A percentile compares a stretch with the other conserved stretches of the same genome.
phyloP scores from a whole-genome alignment of 2,888 invertebrate species.

The Mylabris sibirica region DNA sequence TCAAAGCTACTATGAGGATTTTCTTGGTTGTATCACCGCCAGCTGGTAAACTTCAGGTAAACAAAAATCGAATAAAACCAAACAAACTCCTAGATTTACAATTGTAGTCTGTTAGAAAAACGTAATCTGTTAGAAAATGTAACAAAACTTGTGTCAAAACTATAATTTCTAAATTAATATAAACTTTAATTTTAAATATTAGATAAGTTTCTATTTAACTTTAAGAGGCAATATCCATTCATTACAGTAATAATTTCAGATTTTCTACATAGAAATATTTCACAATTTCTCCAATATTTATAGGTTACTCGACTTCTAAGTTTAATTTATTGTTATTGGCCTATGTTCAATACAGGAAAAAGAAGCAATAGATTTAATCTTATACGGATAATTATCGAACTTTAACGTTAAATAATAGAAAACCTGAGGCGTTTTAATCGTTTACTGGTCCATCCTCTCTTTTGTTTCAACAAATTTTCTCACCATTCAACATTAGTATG shows the following conservation, averaged over 20 bases:
- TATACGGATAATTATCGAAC: neutral
- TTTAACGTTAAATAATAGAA: neutral
- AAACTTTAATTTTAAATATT: neutral
- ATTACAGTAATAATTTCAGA: neutral
- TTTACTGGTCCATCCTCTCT: neutral
- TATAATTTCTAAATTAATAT: neutral
- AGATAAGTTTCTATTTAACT: slow-evolving; percentile 1
- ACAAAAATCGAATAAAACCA: slow-evolving; percentile 38
- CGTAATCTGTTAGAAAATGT: neutral
- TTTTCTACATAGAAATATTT: neutral
- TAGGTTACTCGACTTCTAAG: neutral
- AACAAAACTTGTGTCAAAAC: neutral
- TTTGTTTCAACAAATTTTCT: too few relatives aligned
- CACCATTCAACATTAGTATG: too few relatives aligned
- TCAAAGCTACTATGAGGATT: slow-evolving; percentile 77
- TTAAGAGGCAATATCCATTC: neutral
- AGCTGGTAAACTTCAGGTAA: slow-evolving; percentile 66
- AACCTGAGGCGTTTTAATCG: neutral
- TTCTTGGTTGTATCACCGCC: slow-evolving; percentile 78
- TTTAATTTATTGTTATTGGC: neutral
- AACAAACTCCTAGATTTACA: neutral
- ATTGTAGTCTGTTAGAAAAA: too few relatives aligned
- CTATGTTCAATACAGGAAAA: neutral
- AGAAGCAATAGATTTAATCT: neutral
- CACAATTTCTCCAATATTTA: slow-evolving; percentile 3